Evolutionary conservation across 2,113 vertebrate species (phyloP).

Genomic region (Myotis yumanensis): DNA sequence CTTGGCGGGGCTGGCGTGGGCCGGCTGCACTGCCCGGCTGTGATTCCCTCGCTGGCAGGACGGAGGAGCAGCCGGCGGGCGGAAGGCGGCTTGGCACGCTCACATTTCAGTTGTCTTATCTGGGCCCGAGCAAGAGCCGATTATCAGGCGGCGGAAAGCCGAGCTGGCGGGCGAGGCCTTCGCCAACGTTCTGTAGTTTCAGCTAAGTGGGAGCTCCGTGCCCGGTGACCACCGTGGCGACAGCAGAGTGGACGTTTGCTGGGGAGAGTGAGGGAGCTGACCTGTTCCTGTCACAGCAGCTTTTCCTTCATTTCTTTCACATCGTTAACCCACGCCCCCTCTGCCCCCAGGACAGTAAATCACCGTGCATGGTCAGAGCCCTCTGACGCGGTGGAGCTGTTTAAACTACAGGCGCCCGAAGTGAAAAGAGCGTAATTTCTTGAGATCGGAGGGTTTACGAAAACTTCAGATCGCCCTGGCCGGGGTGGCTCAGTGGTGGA

Average conservation of each 20-base stretch:
- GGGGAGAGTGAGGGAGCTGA: neutral
- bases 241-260: neutral
- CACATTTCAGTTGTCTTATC: slow-evolving; percentile 41
- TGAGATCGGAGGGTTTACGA: neutral
- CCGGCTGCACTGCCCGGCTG: neutral
- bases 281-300: neutral
- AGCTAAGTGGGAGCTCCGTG: neutral
- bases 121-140: neutral
- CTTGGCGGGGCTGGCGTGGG: neutral
- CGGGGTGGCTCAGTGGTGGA: too few species aligned
- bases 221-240: neutral
- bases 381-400: neutral
- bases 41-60: neutral
- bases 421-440: neutral
- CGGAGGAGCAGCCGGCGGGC: neutral
- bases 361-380: neutral
- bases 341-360: neutral
- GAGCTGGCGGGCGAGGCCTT: neutral
- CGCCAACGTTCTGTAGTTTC: neutral
- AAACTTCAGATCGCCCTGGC: neutral
- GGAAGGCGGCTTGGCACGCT: slow-evolving; percentile 13
- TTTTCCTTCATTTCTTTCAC: neutral
- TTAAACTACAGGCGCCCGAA: neutral
- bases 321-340: neutral
- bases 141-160: slow-evolving; percentile 26